phyloP scores from a whole-genome alignment of 2,888 invertebrate species.

The Drosophila antonietae region DNA sequence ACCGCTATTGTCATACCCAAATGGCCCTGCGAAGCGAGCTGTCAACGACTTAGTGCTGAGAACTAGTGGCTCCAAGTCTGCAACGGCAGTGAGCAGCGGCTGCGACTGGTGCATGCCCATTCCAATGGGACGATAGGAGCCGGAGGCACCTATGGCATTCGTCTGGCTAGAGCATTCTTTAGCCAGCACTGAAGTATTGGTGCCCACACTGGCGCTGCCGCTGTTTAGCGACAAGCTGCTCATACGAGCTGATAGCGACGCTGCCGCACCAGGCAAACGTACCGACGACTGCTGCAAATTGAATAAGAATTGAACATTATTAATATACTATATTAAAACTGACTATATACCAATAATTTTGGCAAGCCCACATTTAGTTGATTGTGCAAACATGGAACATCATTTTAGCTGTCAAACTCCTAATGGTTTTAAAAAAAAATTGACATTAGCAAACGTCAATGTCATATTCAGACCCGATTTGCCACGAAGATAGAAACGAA shows the following conservation, averaged over 20 bases:
- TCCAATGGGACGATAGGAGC: conserved; percentile 53
- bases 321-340: no score
- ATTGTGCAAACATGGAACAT: neutral
- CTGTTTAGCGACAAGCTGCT: conserved; percentile 60
- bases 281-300: conserved; percentile 20
- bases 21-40: conserved; percentile 74
- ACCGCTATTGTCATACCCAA: conserved; percentile 74
- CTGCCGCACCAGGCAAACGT: conserved; percentile 38
- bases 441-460: neutral
- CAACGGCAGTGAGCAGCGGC: conserved; percentile 48
- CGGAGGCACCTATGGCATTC: conserved; percentile 32
- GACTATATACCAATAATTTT: no score
- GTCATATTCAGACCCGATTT: neutral
- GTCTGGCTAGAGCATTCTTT: conserved; percentile 76
- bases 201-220: conserved; percentile 65
- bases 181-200: conserved; percentile 62
- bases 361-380: neutral
- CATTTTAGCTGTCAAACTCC: neutral
- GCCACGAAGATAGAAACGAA: neutral
- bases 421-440: neutral
- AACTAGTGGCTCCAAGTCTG: conserved; percentile 57
- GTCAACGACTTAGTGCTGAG: conserved; percentile 54
- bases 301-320: neutral
- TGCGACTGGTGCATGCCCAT: conserved; percentile 69
- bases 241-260: conserved; percentile 52